Evolutionary conservation across 2,797 vertebrate genomes (phyloP), one percentile per base, ranked within the genome.

Genomic region (Champsocephalus esox): DNA sequence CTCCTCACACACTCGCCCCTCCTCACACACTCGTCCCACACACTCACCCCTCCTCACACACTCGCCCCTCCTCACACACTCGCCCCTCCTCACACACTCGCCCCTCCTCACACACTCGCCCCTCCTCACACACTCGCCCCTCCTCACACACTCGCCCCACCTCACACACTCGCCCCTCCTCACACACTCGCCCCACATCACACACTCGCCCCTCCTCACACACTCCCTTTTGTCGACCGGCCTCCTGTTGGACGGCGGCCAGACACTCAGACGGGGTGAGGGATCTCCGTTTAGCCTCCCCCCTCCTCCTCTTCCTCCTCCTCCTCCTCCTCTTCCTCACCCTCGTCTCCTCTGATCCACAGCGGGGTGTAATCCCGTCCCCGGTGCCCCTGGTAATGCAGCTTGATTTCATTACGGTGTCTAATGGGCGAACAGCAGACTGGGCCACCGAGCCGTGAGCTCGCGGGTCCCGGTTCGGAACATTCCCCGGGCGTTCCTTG

Each of bases 321-420:
- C 86, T 74, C 75, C 60, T 79, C 77, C 75, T 62, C 77, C 75
- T 62, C 51, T 28, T 51, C 77, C 44, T 75, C 50, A 13, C 70
- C 84, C 71, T 0, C 54, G 79, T 28, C 28, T 28, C 28, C 24
- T 87, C 56, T 86, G 88, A 90, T 91, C 89, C 85, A 79, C 65
- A 70, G 73, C 32, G 73, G 85, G 84, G 83, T 78, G 58, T 88
- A 90, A 92, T 90, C 82, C 84, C 52, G 87, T 84, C 88, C 79
- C 84, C 59, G 78, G 87, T 92, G 88, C 81, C 83, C 45, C 64
- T 80, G 82, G 80, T 90, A 90, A 89, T 89, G 81, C 77, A 75
- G 70, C 89, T 90, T 90, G 80, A 91, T 90, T 93, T 92, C 79
- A 90, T 93, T 91, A 90, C 81, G 79, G 82, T 85, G 88, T 87